phyloP scores from a whole-genome alignment of 2,888 invertebrate species.

The Hymenopus coronatus region DNA sequence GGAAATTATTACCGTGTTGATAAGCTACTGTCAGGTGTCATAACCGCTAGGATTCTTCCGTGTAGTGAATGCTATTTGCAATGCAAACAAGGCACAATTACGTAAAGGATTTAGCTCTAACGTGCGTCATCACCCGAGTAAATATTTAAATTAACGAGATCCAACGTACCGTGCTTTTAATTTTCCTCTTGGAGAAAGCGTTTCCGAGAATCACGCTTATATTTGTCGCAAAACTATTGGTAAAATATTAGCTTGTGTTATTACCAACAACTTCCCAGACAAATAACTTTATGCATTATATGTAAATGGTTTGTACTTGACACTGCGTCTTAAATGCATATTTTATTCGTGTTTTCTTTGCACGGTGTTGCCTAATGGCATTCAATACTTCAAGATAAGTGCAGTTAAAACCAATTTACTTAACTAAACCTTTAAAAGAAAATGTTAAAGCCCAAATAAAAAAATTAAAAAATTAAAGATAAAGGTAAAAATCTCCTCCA shows the following conservation, averaged over 20 bases:
- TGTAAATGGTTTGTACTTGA: neutral
- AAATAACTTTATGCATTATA: neutral
- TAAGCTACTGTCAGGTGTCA: neutral
- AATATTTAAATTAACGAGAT: neutral
- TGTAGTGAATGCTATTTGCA: neutral
- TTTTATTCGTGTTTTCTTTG: no score
- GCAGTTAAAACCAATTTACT: no score
- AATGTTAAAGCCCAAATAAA: no score
- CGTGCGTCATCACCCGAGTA: neutral
- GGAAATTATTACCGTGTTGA: neutral
- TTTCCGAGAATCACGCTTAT: neutral
- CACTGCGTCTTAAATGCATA: no score
- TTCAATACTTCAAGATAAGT: no score
- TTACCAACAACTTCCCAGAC: neutral
- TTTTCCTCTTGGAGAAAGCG: neutral
- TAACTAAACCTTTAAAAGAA: no score
- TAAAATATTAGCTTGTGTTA: neutral
- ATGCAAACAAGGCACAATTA: neutral
- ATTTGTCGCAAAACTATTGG: neutral
- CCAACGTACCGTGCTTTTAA: neutral
- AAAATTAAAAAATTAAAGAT: no score
- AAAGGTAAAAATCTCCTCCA: no score
- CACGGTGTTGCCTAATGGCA: no score
- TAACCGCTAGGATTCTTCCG: no score
- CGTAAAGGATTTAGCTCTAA: neutral